These are phyloP conservation scores for Plestiodon gilberti DNA, from an alignment of 2,113 vertebrate genomes.

Conservation along the genomic window DNA sequence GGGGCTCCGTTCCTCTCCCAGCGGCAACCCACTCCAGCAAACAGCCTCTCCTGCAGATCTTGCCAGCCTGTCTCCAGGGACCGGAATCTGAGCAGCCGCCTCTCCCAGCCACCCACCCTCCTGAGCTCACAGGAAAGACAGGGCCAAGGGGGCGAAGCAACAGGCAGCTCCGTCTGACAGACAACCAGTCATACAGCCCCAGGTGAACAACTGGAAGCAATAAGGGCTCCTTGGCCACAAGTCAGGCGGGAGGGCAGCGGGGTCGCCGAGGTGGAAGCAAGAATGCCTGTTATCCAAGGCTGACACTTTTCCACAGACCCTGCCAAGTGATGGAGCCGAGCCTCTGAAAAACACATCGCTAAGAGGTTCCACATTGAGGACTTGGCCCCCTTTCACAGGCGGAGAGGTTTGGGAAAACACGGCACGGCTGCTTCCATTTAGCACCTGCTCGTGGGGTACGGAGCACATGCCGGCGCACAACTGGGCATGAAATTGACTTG, in stretches of 20 bases:
- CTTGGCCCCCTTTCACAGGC: neutral
- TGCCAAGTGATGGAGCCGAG: neutral
- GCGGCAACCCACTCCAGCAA: neutral
- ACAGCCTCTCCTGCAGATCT: neutral
- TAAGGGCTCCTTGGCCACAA: neutral
- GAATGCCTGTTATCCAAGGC: neutral
- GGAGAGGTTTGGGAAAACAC: neutral
- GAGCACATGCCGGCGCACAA: neutral
- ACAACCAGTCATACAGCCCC: too few species aligned
- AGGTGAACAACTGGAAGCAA: conserved; percentile 6
- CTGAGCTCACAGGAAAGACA: neutral
- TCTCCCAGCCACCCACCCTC: neutral
- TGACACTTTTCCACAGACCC: neutral
- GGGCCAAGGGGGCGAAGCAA: neutral
- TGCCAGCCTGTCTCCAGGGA: neutral
- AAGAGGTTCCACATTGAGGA: neutral
- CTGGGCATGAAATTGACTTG: neutral
- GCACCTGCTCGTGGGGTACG: neutral
- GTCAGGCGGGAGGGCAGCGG: neutral
- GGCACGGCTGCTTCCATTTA: neutral
- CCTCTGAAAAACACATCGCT: conserved; percentile 8
- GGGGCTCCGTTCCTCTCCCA: too few species aligned
- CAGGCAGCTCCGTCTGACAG: neutral
- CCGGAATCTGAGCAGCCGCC: neutral
- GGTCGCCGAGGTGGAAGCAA: neutral